Evolutionary conservation across 2,113 vertebrate genomes (phyloP), one percentile per base, ranked within the genome.

Genomic region (Junco hyemalis): DNA sequence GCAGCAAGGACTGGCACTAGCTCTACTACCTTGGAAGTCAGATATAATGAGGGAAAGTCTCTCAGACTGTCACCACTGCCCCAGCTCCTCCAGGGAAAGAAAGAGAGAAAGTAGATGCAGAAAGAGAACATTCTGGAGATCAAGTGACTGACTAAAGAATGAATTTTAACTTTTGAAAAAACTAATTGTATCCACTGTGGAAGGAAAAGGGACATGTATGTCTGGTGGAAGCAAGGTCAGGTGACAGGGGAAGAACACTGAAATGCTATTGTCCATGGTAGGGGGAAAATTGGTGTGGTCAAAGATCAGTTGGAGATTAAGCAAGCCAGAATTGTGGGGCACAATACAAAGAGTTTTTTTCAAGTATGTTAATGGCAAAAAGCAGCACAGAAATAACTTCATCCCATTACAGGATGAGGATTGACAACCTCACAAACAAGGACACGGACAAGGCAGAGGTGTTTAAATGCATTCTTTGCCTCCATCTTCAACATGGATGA

Each of bases 401-500:
- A 31, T 29, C 48, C 13, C 35, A 8, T 44, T 36, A 72, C 31
- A 64, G 35, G 22, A 33, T 33, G 42, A 50, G 33, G 26, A 36
- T 7, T 35, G 31, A 12, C 29, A 47, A 21, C 29, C 40, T 48
- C 31, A 64, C 48, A 64, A 88, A 64, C 0, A 1, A 26, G 42
- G 12, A 65, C 0, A 0, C 33, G 18, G 42, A 72, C 48, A 72
- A 50, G 44, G 26, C 31, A 65, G 22, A 57, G 31, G 22, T 33
- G 21, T 80, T 80, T 72, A 72, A 64, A 72, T 2, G 1, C 14
- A 22, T 57, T 72, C 21, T 48, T 64, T 31, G 21, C 31, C 16
- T 71, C 29, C 5, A 3, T 35, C 42, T 71, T 64, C 76, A 64
- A 35, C 40, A 80, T 0, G 0, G 29, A 42, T 56, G 16, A 48